Conservation (phyloP, 2,888 invertebrate species). For the Doris montereyensis region DNA sequence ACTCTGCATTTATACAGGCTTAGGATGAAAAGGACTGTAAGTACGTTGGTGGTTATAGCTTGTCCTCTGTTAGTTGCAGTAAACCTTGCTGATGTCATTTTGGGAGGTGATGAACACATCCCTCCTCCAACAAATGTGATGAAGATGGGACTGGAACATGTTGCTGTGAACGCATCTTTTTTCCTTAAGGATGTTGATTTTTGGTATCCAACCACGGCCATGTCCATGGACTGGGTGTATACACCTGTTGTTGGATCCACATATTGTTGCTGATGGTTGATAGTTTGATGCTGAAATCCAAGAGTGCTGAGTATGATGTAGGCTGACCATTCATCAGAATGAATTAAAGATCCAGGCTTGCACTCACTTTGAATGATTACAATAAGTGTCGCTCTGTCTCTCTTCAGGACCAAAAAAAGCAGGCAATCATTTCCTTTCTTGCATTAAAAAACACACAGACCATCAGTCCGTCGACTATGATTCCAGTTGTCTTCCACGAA, state of each 20-base stretch:
- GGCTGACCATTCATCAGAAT: neutral
- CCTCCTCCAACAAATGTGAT: neutral
- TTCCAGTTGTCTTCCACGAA: neutral
- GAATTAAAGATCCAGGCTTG: neutral
- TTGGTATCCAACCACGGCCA: neutral
- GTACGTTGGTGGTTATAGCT: no score
- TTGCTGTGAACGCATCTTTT: neutral
- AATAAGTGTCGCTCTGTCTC: neutral
- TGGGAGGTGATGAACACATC: no score
- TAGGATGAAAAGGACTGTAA: no score
- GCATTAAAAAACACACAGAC: neutral
- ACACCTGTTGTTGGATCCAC: neutral
- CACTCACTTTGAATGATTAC: neutral
- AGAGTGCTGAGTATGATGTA: neutral
- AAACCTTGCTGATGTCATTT: no score
- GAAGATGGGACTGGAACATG: neutral
- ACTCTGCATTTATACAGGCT: no score
- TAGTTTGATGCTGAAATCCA: neutral
- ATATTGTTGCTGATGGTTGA: neutral
- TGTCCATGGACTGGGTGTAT: neutral
- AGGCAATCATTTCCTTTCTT: neutral
- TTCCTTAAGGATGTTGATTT: neutral
- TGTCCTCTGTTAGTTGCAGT: no score
- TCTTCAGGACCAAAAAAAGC: neutral
- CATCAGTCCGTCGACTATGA: neutral